Percentiles rank a stretch among this genome's conserved stretches.
phyloP scores from a whole-genome alignment of 2,113 vertebrate species.

The Malurus elegans region DNA sequence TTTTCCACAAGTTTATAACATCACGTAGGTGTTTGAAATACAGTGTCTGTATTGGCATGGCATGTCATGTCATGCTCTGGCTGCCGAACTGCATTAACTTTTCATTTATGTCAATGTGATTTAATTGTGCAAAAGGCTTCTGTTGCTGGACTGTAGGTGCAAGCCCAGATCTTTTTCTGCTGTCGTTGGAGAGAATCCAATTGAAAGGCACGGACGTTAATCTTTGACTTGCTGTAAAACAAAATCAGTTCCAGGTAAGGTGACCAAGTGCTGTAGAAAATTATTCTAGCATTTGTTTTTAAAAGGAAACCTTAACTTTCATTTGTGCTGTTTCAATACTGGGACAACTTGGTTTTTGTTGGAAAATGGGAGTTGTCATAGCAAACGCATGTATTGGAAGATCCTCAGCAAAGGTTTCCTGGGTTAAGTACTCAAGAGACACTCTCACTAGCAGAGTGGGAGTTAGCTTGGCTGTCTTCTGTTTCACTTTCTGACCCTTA shows the following conservation, averaged over 20 bases:
- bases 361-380: not conserved
- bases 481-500: not conserved
- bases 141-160: not conserved
- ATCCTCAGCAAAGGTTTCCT: not conserved
- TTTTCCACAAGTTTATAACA: not conserved
- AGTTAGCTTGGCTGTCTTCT: not conserved
- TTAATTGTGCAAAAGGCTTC: not conserved
- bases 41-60: not conserved
- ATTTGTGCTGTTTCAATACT: not conserved
- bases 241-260: not conserved
- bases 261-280: not conserved
- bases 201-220: not conserved
- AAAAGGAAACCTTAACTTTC: not conserved
- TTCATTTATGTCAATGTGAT: not conserved
- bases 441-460: fast-evolving
- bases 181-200: not conserved
- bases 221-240: not conserved
- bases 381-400: fast-evolving
- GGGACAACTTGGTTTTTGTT: not conserved
- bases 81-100: not conserved
- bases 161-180: not conserved
- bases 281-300: not conserved
- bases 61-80: not conserved
- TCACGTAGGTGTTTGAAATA: not conserved
- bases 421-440: not conserved